Evolutionary conservation across 2,797 vertebrate species (phyloP).

Genomic region (Pogonophryne albipinna): DNA sequence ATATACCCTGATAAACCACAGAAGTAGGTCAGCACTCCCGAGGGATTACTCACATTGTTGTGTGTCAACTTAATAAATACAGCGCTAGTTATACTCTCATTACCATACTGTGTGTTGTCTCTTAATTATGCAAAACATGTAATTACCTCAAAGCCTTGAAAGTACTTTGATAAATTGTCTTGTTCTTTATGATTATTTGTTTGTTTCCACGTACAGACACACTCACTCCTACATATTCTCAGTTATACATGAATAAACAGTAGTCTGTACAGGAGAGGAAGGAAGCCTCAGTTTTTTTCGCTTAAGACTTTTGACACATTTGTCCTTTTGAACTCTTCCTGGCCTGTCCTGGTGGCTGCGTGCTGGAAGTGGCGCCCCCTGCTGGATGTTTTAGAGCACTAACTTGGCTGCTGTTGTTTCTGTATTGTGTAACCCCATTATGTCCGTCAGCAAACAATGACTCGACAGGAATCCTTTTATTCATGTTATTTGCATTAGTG

Average conservation of each 20-base stretch:
- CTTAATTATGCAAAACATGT: not conserved
- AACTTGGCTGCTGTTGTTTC: slow-evolving; percentile 2
- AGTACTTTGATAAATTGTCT: not conserved
- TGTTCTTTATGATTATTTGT: not conserved
- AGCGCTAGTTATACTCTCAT: not conserved
- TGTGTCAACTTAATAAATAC: not conserved
- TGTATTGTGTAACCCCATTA: slow-evolving; percentile 52
- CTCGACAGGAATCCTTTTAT: slow-evolving; percentile 42
- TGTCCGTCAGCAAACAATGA: slow-evolving; percentile 57
- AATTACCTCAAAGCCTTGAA: not conserved
- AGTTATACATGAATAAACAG: not conserved
- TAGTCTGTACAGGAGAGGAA: not conserved
- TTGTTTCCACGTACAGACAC: not conserved
- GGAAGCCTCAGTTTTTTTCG: slow-evolving; percentile 9
- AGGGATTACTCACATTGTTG: not conserved
- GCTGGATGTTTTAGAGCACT: slow-evolving; percentile 42
- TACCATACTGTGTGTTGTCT: not conserved
- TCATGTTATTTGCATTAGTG: not conserved
- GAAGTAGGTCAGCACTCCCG: not conserved
- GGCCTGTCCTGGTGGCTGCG: not conserved
- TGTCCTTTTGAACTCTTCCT: slow-evolving; percentile 45
- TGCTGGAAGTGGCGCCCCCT: slow-evolving; percentile 70
- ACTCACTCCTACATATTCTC: not conserved
- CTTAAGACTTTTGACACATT: not conserved
- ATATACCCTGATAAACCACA: not conserved